Conservation (phyloP, 2,888 invertebrate genomes). For the Plagodis pulveraria region DNA sequence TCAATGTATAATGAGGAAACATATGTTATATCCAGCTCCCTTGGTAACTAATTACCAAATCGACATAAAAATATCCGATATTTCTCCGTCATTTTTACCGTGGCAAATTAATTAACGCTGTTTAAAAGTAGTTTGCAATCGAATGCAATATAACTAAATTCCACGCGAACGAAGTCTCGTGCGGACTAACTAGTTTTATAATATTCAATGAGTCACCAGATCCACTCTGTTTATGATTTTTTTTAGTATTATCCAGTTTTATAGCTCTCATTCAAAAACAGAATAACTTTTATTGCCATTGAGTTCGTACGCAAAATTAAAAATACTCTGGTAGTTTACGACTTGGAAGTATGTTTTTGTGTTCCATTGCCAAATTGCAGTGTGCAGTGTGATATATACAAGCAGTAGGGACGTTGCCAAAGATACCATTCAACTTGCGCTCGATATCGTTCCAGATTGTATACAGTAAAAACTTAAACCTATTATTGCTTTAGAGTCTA, state of each 20-base stretch:
- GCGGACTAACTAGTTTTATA: too few species aligned
- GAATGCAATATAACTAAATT: too few species aligned
- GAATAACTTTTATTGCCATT: slow-evolving; percentile 21
- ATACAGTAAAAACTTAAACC: not conserved
- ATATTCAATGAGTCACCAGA: slow-evolving; percentile 11
- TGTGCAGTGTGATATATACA: slow-evolving; percentile 2
- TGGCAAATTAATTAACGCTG: too few species aligned
- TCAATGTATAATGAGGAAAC: too few species aligned
- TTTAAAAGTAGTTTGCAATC: too few species aligned
- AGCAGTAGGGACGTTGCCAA: slow-evolving; percentile 14
- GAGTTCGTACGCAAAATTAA: slow-evolving; percentile 21
- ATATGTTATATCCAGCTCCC: too few species aligned
- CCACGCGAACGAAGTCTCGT: too few species aligned
- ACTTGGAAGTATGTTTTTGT: slow-evolving; percentile 22
- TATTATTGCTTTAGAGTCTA: too few species aligned
- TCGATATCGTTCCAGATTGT: slow-evolving; percentile 1
- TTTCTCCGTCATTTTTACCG: too few species aligned
- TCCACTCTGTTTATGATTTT: slow-evolving; percentile 4
- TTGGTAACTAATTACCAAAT: too few species aligned
- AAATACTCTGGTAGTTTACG: slow-evolving; percentile 18
- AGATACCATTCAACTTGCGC: not conserved
- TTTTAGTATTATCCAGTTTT: slow-evolving; percentile 7
- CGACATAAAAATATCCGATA: too few species aligned
- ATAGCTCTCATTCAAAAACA: slow-evolving; percentile 22
- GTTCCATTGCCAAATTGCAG: slow-evolving; percentile 24